These are phyloP conservation scores for Centruroides sculpturatus DNA, from an alignment of 1,140 invertebrate species.

Conservation along the genomic window DNA sequence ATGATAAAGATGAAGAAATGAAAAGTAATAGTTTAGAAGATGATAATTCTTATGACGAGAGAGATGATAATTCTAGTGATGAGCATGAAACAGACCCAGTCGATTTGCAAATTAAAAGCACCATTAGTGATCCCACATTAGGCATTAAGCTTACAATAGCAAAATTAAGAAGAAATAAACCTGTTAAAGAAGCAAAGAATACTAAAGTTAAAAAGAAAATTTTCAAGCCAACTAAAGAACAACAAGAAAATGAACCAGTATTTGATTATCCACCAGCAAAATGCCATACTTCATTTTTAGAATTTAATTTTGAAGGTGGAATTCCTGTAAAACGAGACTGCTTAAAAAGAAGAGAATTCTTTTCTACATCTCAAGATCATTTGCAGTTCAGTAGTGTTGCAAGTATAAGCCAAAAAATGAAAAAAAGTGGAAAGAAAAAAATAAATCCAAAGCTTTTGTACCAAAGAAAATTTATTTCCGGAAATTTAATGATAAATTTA, in stretches of 20 bases:
- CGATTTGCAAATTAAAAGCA: conserved; percentile 23
- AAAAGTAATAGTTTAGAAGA: conserved; percentile 12
- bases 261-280: not conserved
- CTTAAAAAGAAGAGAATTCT: not conserved
- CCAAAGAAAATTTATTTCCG: too few relatives aligned
- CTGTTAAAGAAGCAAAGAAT: not conserved
- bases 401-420: too few relatives aligned
- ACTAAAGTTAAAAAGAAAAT: conserved; percentile 2
- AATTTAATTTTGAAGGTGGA: conserved; percentile 6
- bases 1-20: conserved; percentile 10
- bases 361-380: too few relatives aligned
- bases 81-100: conserved; percentile 6
- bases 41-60: conserved; percentile 11
- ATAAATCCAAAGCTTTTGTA: too few relatives aligned
- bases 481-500: too few relatives aligned
- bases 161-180: conserved; percentile 11
- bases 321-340: not conserved
- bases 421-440: too few relatives aligned
- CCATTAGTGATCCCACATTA: conserved; percentile 24
- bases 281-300: not conserved
- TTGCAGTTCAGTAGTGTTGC: too few relatives aligned
- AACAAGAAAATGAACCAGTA: not conserved
- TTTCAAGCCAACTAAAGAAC: conserved; percentile 1
- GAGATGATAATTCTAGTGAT: conserved; percentile 15
- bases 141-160: conserved; percentile 32